A percentile compares a stretch with the other conserved stretches of the same genome.
phyloP scores from a whole-genome alignment of 2,113 vertebrate species.

The Condylura cristata region DNA sequence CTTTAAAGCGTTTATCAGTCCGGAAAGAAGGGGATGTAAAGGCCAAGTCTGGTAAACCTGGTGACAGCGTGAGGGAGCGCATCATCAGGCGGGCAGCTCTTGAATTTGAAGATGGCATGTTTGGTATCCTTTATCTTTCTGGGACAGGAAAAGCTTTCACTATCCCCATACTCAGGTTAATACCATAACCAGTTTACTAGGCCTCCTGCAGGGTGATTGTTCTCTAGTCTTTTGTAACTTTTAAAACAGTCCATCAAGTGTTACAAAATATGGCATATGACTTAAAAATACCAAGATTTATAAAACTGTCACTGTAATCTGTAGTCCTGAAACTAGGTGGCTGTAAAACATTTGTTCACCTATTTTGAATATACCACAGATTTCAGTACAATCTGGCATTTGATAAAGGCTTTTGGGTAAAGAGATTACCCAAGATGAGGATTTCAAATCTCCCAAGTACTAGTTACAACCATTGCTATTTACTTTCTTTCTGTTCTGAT shows the following conservation, averaged over 20 bases:
- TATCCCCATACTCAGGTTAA: not conserved
- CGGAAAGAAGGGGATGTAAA: conserved; percentile 87
- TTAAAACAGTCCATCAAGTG: not conserved
- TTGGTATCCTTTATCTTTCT: conserved; percentile 93
- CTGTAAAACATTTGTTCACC: not conserved
- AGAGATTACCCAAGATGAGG: not conserved
- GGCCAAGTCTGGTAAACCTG: conserved; percentile 89
- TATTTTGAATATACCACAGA: not conserved
- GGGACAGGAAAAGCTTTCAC: not conserved
- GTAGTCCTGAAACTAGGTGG: not conserved
- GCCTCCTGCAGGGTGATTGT: not conserved
- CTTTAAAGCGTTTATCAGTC: conserved; percentile 92
- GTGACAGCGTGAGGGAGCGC: conserved; percentile 93
- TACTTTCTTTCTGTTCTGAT: conserved; percentile 13
- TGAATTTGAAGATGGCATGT: conserved; percentile 99
- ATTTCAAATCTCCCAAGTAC: not conserved
- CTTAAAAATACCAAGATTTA: not conserved
- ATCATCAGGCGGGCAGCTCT: conserved; percentile 97
- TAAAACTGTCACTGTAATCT: not conserved
- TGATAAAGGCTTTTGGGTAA: conserved; percentile 10
- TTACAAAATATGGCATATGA: not conserved
- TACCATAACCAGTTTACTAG: not conserved
- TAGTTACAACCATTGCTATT: not conserved
- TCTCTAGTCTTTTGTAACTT: not conserved
- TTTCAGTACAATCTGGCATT: conserved; percentile 17